A percentile compares a stretch with the other conserved stretches of the same genome.
Evolutionary conservation across 2,888 invertebrate genomes (phyloP).

Genomic region (Drosophila bunnanda): DNA sequence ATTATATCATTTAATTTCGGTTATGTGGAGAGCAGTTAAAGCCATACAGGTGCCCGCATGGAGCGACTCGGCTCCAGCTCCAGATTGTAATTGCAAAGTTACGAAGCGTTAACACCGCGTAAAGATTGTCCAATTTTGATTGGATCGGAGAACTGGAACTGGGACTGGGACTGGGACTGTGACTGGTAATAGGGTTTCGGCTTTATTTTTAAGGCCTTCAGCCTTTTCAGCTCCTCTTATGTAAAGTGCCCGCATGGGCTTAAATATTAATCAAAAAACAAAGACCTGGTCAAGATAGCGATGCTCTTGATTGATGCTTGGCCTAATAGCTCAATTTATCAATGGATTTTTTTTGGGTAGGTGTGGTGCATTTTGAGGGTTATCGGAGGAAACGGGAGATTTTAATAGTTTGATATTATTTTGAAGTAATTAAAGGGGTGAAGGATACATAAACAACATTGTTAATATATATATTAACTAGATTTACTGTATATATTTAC

Average conservation of each 20-base stretch:
- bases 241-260: constrained; percentile 19
- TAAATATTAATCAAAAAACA: neutral
- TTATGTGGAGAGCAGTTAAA: constrained; percentile 26
- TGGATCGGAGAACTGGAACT: constrained; percentile 34
- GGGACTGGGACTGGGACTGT: constrained; percentile 3
- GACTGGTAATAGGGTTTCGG: constrained; percentile 3
- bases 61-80: neutral
- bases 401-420: neutral
- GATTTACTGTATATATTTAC: neutral
- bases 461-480: neutral
- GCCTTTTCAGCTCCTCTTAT: constrained; percentile 1
- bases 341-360: constrained; percentile 30
- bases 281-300: constrained; percentile 8
- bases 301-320: constrained; percentile 54
- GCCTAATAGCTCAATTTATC: constrained; percentile 57
- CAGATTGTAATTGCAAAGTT: constrained; percentile 59
- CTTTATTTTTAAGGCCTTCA: neutral
- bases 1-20: constrained; percentile 73
- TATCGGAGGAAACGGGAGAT: neutral
- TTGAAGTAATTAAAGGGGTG: neutral
- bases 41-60: constrained; percentile 28
- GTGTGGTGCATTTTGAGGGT: constrained; percentile 24
- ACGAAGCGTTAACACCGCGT: constrained; percentile 75
- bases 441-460: neutral
- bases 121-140: constrained; percentile 71